Base-by-base conservation (phyloP, 2,888 invertebrate genomes). In the Phortica okadai region DNA sequence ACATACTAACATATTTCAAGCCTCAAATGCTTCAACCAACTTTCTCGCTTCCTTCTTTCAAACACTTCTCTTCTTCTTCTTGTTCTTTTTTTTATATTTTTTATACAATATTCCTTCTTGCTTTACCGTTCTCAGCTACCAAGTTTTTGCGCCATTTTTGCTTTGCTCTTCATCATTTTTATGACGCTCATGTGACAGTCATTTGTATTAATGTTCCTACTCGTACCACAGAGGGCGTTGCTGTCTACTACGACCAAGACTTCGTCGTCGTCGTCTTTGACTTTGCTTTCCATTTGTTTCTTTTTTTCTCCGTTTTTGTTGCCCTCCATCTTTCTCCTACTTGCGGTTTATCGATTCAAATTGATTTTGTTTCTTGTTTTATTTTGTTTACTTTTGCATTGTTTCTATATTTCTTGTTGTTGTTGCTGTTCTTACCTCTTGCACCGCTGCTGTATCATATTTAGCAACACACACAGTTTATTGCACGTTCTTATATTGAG, bases 151-250 rank as follows among this genome's bases (percentile, higher is more conserved):
- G 21, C 45, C 45, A 69, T 70, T 76, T 75, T 72, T 76, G 77
- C 33, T 58, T 58, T 79, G 78, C 86, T 86, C 86, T 86, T 83
- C 83, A 84, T 84, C 84, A 84, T 84, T 84, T 84, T 84, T 84
- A 86, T 84, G 84, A 86, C 86, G 83, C 86, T 84, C 84, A 84
- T 84, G 84, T 86, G 86, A 86, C 84, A 86, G 86, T 86, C 84
- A 86, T 86, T 84, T 86, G 84, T 86, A 84, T 86, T 83, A 84
- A 86, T 84, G 84, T 84, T 80, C 81, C 77, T 78, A 78, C 82
- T 80, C 79, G 78, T 74, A 75, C 76, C 74, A 62, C 62, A 69
- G 77, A 76, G 77, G 66, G 77, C 56, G 41, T 45, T 21, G 21
- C 16, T 14, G 42, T n/a, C 33, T 33, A 33, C 33, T 33, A 33